phyloP scores from a whole-genome alignment of 2,113 vertebrate genomes.

The Scomber japonicus region DNA sequence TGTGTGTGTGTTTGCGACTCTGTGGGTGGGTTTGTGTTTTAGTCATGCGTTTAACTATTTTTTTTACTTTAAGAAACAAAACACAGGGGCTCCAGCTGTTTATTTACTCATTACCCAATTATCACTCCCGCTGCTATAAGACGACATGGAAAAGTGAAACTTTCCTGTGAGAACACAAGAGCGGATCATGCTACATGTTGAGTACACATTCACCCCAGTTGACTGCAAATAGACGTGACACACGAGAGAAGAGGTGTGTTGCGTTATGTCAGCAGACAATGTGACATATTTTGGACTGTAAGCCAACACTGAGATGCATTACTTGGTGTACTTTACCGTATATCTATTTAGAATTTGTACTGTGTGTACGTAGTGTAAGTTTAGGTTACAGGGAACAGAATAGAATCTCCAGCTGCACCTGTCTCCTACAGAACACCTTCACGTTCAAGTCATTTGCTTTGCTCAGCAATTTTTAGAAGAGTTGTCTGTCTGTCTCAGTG shows the following conservation, averaged over 20 bases:
- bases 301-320: constrained; percentile 61
- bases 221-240: constrained; percentile 75
- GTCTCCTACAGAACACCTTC: constrained; percentile 19
- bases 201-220: constrained; percentile 58
- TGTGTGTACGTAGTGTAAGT: constrained; percentile 27
- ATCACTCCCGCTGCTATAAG: constrained; percentile 61
- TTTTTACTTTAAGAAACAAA: constrained; percentile 49
- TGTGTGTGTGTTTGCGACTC: constrained; percentile 23
- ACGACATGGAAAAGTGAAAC: constrained; percentile 58
- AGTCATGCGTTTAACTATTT: constrained; percentile 56
- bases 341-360: constrained; percentile 51
- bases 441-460: constrained; percentile 27
- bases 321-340: constrained; percentile 40
- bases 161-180: constrained; percentile 73
- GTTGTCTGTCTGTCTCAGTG: background rate
- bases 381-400: constrained; percentile 7
- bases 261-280: constrained; percentile 64
- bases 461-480: background rate
- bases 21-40: constrained; percentile 13
- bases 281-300: constrained; percentile 71
- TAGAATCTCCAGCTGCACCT: constrained; percentile 19
- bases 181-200: constrained; percentile 57
- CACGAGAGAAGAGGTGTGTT: constrained; percentile 65
- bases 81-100: constrained; percentile 69
- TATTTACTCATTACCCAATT: constrained; percentile 81